Conservation (phyloP, 2,797 vertebrate genomes). For the Vespertilio murinus region DNA sequence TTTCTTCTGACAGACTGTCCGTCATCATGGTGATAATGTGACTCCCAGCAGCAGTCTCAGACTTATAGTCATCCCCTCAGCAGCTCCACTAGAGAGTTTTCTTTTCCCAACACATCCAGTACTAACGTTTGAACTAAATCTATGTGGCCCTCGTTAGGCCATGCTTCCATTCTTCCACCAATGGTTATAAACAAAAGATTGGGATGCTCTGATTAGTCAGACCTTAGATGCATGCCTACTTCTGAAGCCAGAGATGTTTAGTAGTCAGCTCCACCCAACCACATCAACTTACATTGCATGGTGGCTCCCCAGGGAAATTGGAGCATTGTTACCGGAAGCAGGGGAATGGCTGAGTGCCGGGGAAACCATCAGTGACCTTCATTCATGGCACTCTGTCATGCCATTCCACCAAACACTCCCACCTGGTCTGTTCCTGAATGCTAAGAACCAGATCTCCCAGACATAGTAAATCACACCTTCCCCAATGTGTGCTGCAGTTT, state of each 20-base stretch:
- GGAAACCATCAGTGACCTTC: background rate
- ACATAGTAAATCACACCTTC: background rate
- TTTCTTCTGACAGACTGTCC: background rate
- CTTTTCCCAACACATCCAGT: background rate
- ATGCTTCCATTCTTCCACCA: background rate
- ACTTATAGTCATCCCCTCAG: background rate
- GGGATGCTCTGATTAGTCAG: background rate
- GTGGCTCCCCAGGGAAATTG: background rate
- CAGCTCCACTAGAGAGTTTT: background rate
- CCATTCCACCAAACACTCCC: background rate
- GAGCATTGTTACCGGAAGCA: background rate
- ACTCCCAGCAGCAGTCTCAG: background rate
- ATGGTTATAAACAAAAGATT: background rate
- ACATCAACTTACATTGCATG: background rate
- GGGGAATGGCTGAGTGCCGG: background rate
- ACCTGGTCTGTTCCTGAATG: background rate
- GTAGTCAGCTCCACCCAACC: background rate
- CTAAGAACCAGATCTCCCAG: background rate
- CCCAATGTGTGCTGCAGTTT: rapidly evolving
- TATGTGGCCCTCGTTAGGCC: background rate
- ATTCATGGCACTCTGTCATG: rapidly evolving
- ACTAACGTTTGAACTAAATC: background rate
- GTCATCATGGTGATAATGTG: background rate
- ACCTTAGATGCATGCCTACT: background rate
- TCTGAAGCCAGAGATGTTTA: background rate